Evolutionary conservation across 2,888 invertebrate species (phyloP), one percentile per base, ranked within the genome.

Genomic region (Andrena flavipes): DNA sequence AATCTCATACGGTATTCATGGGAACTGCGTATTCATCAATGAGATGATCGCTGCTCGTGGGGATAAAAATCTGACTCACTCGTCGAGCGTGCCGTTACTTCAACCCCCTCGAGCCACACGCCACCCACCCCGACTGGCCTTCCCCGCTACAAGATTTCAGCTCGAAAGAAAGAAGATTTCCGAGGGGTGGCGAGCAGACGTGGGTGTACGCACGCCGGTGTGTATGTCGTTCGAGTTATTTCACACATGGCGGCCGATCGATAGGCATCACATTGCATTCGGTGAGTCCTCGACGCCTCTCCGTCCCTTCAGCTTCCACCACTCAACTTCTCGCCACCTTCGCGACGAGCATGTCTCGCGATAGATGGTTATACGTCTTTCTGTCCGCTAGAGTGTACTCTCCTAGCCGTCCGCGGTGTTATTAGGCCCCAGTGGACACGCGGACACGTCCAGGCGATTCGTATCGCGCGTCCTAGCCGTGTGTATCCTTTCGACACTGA

Each of bases 1-100:
- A 72, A 69, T 72, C 90, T 90, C 90, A 91, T 90, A 89, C 64
- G 86, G 84, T 91, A 91, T 91, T 90, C 90, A 91, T 90, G 89
- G 83, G 89, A 90, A 87, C 80, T 79, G 84, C 82, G 85, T 87
- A 86, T 86, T 86, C 86, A 85, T 87, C 90, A 89, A 89, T 87
- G 88, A 86, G 84, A 80, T 77, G 87, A 89, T 83, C 82, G 82
- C 29, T 26, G 68, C 42, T n/a, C 56, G 59, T 2, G 8, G 42
- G 48, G 65, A 71, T 64, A 76, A 81, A 82, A 80, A 78, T 81
- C 71, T 35, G 33, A 10, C 51, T 56, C 65, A 54, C 51, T 20
- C 62, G 35, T 68, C 20, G 42, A 42, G 13, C 42, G 42, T 16
- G 42, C 13, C 68, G 78, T 59, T 48, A 68, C 69, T 42, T 64